phyloP scores from a whole-genome alignment of 2,888 invertebrate genomes.

The Chydorus sphaericus region DNA sequence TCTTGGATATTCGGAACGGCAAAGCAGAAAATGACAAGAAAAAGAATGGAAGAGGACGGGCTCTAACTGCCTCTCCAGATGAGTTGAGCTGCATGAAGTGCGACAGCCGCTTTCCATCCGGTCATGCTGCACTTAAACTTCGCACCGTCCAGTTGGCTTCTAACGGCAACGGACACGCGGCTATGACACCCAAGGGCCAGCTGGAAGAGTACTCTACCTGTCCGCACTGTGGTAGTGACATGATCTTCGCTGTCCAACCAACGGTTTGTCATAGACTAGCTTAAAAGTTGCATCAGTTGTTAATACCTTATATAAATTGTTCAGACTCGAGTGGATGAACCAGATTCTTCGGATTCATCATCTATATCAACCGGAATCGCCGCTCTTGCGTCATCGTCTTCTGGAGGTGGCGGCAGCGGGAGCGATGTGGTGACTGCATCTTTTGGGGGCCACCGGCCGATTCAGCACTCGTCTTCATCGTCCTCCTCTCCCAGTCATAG shows the following conservation, averaged over 20 bases:
- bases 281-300: no score
- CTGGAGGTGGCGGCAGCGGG: neutral
- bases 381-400: neutral
- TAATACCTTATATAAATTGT: no score
- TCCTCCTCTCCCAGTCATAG: no score
- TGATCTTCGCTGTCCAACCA: constrained; percentile 1
- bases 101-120: neutral
- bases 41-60: no score
- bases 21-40: neutral
- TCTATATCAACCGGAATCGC: neutral
- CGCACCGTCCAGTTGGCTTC: neutral
- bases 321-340: no score
- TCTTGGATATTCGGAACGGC: neutral
- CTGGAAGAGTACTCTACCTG: constrained; percentile 3
- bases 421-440: neutral
- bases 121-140: neutral
- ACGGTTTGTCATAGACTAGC: no score
- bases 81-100: constrained; percentile 8
- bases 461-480: no score
- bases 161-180: neutral
- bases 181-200: neutral
- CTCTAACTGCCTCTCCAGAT: neutral
- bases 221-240: constrained; percentile 3
- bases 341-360: no score
- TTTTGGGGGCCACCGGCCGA: neutral